A percentile compares a stretch with the other conserved stretches of the same genome.
Evolutionary conservation across 2,888 invertebrate genomes (phyloP).

Genomic region (Latrodectus elegans): DNA sequence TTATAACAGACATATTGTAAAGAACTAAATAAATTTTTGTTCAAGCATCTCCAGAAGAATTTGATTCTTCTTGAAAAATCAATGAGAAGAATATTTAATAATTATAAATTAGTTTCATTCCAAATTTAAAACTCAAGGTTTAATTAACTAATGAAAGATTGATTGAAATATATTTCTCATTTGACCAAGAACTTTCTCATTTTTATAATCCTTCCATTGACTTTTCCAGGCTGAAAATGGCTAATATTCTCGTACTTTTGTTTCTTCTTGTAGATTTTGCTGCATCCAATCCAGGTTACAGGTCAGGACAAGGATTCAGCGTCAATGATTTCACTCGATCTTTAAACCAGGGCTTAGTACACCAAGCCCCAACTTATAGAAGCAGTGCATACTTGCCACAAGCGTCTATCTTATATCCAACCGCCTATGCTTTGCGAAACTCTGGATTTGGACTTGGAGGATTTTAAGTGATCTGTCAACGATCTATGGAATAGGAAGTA

Average conservation of each 20-base stretch:
- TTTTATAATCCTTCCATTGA: too few relatives aligned
- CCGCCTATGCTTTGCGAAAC: constrained; percentile 39
- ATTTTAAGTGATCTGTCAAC: constrained; percentile 20
- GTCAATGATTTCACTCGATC: constrained; percentile 59
- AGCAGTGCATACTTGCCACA: constrained; percentile 37
- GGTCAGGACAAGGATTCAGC: constrained; percentile 57
- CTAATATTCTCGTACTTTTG: neutral
- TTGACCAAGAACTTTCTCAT: too few relatives aligned
- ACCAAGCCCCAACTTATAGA: constrained; percentile 43
- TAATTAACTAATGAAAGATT: too few relatives aligned
- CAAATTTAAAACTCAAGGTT: too few relatives aligned
- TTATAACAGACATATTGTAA: too few relatives aligned
- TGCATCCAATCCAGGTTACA: constrained; percentile 24
- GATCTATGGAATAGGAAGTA: neutral
- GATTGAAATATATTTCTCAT: too few relatives aligned
- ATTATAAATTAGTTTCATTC: too few relatives aligned
- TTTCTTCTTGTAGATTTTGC: neutral
- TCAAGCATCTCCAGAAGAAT: too few relatives aligned
- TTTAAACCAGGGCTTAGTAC: constrained; percentile 52
- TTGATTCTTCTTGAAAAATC: too few relatives aligned
- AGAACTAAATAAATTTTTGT: too few relatives aligned
- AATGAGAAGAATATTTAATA: too few relatives aligned
- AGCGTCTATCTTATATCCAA: constrained; percentile 39
- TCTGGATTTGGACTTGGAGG: constrained; percentile 39
- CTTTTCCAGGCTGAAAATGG: too few relatives aligned